A percentile compares a stretch with the other conserved stretches of the same genome.
These are phyloP conservation scores for Chaetorhynchus papuensis DNA, from an alignment of 2,113 vertebrate genomes.

Conservation along the genomic window DNA sequence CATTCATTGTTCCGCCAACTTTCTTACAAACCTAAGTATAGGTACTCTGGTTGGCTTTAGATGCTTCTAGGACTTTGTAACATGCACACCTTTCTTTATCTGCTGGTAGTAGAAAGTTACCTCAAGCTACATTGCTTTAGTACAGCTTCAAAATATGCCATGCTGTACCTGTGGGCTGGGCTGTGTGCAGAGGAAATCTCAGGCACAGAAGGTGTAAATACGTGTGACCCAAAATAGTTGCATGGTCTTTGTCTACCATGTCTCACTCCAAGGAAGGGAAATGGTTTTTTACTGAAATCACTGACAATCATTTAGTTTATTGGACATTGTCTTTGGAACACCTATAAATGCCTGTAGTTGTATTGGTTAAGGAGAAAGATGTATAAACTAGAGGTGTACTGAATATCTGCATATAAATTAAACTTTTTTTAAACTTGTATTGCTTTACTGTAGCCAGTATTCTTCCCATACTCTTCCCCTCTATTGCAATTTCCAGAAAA, in stretches of 20 bases:
- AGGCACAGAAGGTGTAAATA: background rate
- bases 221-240: background rate
- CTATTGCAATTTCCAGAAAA: background rate
- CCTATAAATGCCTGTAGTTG: background rate
- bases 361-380: background rate
- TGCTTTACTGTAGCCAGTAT: background rate
- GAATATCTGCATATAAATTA: background rate
- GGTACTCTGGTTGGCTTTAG: background rate
- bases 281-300: background rate
- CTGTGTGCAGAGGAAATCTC: background rate
- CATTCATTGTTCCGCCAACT: background rate
- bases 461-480: background rate
- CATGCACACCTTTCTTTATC: background rate
- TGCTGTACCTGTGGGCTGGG: background rate
- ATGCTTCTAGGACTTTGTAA: background rate
- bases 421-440: background rate
- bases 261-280: background rate
- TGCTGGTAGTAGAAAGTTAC: background rate
- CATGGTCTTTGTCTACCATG: background rate
- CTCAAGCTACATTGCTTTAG: background rate
- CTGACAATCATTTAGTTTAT: background rate
- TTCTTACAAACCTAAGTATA: background rate
- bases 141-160: background rate
- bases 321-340: background rate
- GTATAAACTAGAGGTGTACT: background rate